Conservation (phyloP, 2,113 vertebrate genomes). For the Archilochus colubris region DNA sequence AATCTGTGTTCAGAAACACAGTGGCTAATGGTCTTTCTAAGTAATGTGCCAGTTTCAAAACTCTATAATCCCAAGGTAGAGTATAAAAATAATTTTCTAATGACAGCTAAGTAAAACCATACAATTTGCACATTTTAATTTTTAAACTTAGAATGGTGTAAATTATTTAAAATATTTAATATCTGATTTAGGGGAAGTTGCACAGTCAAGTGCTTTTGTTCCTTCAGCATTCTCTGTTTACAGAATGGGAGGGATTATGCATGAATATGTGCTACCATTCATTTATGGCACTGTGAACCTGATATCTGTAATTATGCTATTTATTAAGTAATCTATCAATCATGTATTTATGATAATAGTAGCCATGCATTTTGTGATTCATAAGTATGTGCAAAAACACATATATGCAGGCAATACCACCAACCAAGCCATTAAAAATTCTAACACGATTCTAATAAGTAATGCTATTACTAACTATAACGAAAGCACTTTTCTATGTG, state of each 20-base stretch:
- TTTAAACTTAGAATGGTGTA: background rate
- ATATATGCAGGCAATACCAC: background rate
- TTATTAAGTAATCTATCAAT: background rate
- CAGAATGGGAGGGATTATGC: background rate
- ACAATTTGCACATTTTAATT: background rate
- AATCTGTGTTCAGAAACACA: background rate
- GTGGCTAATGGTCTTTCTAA: background rate
- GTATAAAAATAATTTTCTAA: background rate
- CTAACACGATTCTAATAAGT: background rate
- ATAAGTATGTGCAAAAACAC: background rate
- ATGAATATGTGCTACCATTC: fast-evolving
- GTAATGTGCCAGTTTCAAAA: background rate
- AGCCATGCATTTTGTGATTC: background rate
- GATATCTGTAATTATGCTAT: background rate
- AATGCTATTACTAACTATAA: background rate
- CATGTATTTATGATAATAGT: background rate
- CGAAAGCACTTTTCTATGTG: background rate
- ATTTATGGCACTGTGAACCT: background rate
- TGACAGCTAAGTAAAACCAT: background rate
- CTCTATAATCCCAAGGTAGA: background rate
- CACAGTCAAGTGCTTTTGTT: background rate
- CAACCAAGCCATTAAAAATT: background rate
- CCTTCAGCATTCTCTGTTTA: background rate
- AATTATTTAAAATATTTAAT: background rate
- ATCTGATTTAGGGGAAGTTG: background rate